Evolutionary conservation across 2,797 vertebrate genomes (phyloP).

Genomic region (Lates japonicus): DNA sequence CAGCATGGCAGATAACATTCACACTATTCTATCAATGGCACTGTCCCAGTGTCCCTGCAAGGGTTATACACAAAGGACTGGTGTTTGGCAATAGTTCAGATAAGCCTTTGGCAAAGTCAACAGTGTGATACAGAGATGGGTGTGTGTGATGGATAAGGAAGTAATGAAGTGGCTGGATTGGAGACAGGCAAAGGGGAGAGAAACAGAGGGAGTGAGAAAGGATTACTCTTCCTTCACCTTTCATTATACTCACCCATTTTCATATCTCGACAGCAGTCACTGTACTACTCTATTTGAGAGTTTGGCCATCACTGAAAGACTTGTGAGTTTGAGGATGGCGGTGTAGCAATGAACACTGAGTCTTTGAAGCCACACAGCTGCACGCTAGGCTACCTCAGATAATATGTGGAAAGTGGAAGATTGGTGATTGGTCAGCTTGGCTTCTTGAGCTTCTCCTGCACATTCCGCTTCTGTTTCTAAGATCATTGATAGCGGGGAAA

Average conservation of each 20-base stretch:
- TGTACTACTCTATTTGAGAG: background rate
- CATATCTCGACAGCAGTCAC: background rate
- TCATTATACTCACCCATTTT: conserved; percentile 6
- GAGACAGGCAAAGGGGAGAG: background rate
- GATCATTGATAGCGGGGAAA: background rate
- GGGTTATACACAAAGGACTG: conserved; percentile 40
- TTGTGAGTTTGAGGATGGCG: background rate
- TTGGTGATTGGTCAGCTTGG: background rate
- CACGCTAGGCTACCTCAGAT: background rate
- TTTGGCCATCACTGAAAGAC: background rate
- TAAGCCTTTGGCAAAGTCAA: conserved; percentile 69
- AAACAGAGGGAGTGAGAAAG: background rate
- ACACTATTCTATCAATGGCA: conserved; percentile 50
- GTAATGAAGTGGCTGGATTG: conserved; percentile 53
- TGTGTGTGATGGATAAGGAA: conserved; percentile 59
- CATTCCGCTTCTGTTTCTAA: background rate
- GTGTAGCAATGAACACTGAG: background rate
- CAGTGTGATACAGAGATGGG: conserved; percentile 49
- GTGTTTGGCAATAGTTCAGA: conserved; percentile 66
- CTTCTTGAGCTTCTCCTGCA: background rate
- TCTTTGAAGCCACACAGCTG: background rate
- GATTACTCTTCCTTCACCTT: conserved; percentile 15
- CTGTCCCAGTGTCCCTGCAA: conserved; percentile 35
- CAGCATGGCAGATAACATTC: conserved; percentile 64
- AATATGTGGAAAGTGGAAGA: background rate